Evolutionary conservation across 2,888 invertebrate genomes (phyloP).

Genomic region (Cerceris ruficornis): DNA sequence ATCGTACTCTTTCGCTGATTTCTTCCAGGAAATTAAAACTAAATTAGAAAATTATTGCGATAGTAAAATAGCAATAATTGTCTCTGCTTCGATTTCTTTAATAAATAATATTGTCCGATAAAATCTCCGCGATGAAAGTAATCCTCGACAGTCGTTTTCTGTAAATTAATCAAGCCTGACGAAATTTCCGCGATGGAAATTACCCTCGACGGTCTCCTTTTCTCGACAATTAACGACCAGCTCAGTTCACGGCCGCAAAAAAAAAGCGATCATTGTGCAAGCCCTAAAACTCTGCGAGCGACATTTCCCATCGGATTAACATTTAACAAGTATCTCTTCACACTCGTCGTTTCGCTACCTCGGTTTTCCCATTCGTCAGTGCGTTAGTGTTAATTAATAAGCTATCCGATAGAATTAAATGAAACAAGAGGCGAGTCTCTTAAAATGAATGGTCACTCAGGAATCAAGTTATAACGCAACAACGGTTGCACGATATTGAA

Average conservation of each 20-base stretch:
- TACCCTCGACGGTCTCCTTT: too few relatives aligned
- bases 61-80: too few relatives aligned
- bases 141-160: too few relatives aligned
- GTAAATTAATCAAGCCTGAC: too few relatives aligned
- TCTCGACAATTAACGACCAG: background rate
- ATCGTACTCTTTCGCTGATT: too few relatives aligned
- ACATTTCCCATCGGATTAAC: background rate
- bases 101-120: too few relatives aligned
- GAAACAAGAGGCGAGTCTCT: slow-evolving; percentile 54
- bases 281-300: background rate
- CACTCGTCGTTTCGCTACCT: slow-evolving; percentile 47
- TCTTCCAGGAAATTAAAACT: too few relatives aligned
- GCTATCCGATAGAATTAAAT: slow-evolving; percentile 41
- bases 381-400: slow-evolving; percentile 48
- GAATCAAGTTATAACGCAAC: slow-evolving; percentile 73
- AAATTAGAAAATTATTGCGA: too few relatives aligned
- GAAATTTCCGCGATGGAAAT: too few relatives aligned
- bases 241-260: background rate
- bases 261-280: background rate
- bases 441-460: slow-evolving; percentile 75
- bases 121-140: too few relatives aligned
- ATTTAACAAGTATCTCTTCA: background rate
- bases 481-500: slow-evolving; percentile 72
- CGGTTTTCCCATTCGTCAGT: slow-evolving; percentile 35
- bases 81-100: too few relatives aligned